A percentile compares a stretch with the other conserved stretches of the same genome.
These are phyloP conservation scores for Poeciliopsis turrubarensis DNA, from an alignment of 2,113 vertebrate genomes.

Conservation along the genomic window DNA sequence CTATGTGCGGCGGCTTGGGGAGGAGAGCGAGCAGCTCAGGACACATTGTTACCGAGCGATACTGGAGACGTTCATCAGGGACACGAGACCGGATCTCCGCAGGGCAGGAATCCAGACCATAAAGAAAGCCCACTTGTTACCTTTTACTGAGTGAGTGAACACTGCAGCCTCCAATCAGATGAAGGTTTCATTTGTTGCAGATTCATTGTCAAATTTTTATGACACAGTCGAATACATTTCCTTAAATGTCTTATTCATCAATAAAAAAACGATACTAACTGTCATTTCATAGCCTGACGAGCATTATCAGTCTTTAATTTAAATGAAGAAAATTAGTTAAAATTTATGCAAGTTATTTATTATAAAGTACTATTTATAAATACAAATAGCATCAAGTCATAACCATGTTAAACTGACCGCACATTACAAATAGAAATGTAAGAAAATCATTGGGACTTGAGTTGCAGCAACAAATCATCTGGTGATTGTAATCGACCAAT, in stretches of 20 bases:
- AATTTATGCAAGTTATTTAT: neutral
- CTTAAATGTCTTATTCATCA: neutral
- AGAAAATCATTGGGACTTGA: neutral
- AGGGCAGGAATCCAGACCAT: constrained; percentile 86
- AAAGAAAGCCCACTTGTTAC: constrained; percentile 82
- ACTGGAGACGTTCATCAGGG: constrained; percentile 86
- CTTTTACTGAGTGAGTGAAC: constrained; percentile 86
- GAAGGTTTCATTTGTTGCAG: neutral
- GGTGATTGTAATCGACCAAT: neutral
- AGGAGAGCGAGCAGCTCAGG: constrained; percentile 68
- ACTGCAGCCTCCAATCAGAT: neutral
- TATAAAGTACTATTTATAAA: neutral
- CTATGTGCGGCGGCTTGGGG: constrained; percentile 75
- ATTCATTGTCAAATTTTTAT: neutral
- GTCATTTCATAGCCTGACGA: neutral
- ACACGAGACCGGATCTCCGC: constrained; percentile 69
- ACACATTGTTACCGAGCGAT: constrained; percentile 88
- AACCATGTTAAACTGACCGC: too few species aligned
- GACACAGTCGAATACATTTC: neutral
- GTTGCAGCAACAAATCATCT: neutral
- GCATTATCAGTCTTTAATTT: neutral
- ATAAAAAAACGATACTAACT: neutral
- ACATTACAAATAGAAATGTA: neutral
- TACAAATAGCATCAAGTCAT: too few species aligned
- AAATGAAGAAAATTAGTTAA: too few species aligned